Base-by-base conservation (phyloP, 2,888 invertebrate species). In the Eupithecia tripunctaria region DNA sequence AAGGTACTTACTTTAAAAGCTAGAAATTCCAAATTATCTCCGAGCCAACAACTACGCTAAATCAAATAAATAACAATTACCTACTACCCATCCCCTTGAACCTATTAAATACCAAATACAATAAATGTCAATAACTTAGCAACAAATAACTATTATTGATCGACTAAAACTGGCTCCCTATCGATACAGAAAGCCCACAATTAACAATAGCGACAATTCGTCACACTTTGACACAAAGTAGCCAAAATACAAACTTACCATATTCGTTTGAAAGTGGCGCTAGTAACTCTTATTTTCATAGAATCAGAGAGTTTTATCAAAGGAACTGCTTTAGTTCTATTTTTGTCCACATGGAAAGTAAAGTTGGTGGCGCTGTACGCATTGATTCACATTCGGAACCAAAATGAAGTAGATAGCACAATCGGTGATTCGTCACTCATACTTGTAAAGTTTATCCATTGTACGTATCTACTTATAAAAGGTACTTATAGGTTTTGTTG, bases 141-240 rank as follows among this genome's bases (percentile, higher is more conserved):
- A 74, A 64, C 27, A 64, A 76, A 72, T 15, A 74, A 65, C 72
- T 75, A 74, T 75, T 75, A 83, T 82, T 76, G 80, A 82, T 81
- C 77, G 77, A 77, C 77, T 79, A 73, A 78, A 80, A 76, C 73
- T 63, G 71, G 64, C 72, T 62, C 72, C 68, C 76, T 73, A 65
- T 72, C 59, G 38, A 63, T 65, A 68, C 72, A 15, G 65, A 79
- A 76, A 81, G 78, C 82, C 86, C 83, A 81, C 84, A 81, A 73
- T 67, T 75, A 79, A 84, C 82, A 81, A 79, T 70, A 67, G 73
- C 41, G 10, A 51, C 78, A 77, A 87, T 88, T 85, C 81, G 87
- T 86, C 84, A 87, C 75, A 76, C 78, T 76, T 78, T 85, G 86
- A 86, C 87, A 87, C 85, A 84, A 86, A 86, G 85, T 85, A 84